Evolutionary conservation across 2,888 invertebrate species (phyloP).

Genomic region (Nymphalis urticae): DNA sequence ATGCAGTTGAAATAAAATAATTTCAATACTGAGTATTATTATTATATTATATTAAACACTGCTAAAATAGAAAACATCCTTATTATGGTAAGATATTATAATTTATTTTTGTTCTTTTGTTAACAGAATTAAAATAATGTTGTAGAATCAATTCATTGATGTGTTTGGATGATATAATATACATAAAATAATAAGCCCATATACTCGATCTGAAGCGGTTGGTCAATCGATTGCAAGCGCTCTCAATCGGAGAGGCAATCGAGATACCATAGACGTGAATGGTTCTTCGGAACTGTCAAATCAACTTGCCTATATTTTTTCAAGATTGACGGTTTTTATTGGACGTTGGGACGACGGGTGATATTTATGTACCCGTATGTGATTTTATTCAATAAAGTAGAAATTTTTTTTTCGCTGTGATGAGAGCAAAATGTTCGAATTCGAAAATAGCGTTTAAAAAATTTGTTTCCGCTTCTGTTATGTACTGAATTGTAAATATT

Average conservation of each 20-base stretch:
- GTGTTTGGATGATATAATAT: no score
- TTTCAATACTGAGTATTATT: no score
- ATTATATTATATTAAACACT: no score
- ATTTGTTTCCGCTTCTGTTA: no score
- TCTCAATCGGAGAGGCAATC: conserved; percentile 23
- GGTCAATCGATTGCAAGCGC: conserved; percentile 29
- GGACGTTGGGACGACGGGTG: neutral
- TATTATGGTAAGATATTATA: no score
- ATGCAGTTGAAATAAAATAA: no score
- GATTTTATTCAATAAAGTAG: no score
- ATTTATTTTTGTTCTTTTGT: no score
- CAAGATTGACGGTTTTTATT: conserved; percentile 9
- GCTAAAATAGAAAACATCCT: no score
- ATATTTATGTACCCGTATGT: neutral
- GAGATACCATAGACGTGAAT: conserved; percentile 23
- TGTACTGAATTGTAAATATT: no score
- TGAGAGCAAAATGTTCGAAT: neutral
- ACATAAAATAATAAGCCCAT: conserved; percentile 6
- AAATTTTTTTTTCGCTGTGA: neutral
- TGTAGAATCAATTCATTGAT: neutral
- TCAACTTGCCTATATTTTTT: conserved; percentile 14
- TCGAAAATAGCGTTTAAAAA: no score
- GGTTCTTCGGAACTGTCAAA: conserved; percentile 26
- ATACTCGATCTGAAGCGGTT: conserved; percentile 3
- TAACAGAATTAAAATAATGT: neutral